Percentiles rank a stretch among this genome's conserved stretches.
phyloP scores from a whole-genome alignment of 2,113 vertebrate species.

The Myiagra hebetior region DNA sequence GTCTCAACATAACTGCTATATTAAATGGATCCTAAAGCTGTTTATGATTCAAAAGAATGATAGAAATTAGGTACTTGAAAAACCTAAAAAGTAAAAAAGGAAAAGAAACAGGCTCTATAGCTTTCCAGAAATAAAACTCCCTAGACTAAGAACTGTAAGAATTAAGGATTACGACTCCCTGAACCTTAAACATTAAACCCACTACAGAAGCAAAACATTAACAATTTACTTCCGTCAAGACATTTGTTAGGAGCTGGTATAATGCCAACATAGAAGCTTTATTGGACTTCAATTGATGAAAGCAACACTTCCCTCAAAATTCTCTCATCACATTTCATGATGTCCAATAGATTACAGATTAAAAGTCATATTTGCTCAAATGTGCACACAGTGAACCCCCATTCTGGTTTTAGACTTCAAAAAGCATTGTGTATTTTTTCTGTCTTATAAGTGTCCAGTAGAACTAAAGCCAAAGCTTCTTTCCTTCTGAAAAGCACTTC shows the following conservation, averaged over 20 bases:
- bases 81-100: neutral
- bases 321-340: neutral
- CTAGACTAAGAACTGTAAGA: neutral
- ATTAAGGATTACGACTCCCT: neutral
- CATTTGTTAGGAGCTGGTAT: neutral
- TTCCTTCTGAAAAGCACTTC: neutral
- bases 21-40: neutral
- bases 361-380: neutral
- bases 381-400: neutral
- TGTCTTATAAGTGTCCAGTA: neutral
- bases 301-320: neutral
- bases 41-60: neutral
- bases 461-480: neutral
- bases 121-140: neutral
- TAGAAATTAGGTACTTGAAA: neutral
- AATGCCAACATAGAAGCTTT: neutral
- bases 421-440: neutral
- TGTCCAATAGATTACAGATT: neutral
- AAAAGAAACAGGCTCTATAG: neutral
- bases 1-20: neutral
- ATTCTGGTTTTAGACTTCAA: neutral
- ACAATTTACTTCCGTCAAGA: neutral
- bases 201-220: neutral
- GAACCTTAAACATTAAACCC: neutral
- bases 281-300: neutral